phyloP scores from a whole-genome alignment of 2,113 vertebrate species.

The Daboia siamensis region DNA sequence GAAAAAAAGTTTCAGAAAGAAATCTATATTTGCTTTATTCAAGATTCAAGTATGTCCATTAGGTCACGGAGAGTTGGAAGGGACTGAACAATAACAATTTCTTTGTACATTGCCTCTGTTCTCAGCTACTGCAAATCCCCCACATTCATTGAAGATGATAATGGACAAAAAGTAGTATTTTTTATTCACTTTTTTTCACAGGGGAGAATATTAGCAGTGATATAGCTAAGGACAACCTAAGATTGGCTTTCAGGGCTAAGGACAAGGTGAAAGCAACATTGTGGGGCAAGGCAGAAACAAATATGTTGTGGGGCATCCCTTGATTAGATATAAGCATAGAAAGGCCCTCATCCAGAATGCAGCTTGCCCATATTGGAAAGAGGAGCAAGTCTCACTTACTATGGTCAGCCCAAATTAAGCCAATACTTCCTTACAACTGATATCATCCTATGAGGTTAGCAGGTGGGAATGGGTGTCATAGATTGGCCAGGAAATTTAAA shows the following conservation, averaged over 20 bases:
- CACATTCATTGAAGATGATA: neutral
- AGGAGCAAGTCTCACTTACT: neutral
- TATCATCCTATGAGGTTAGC: no score
- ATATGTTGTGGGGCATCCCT: neutral
- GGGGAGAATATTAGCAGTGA: neutral
- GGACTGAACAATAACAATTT: neutral
- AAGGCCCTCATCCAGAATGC: neutral
- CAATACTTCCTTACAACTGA: neutral
- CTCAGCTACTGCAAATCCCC: neutral
- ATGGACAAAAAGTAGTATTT: neutral
- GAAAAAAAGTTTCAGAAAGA: neutral
- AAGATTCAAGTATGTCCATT: neutral
- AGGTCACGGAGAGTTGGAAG: neutral
- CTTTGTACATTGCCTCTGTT: neutral
- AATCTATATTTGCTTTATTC: neutral
- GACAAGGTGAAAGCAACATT: neutral
- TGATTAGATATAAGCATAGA: neutral
- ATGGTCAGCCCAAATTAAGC: neutral
- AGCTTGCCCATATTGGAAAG: neutral
- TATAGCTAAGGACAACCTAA: neutral
- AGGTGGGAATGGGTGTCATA: neutral
- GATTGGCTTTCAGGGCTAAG: neutral
- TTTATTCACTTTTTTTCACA: neutral
- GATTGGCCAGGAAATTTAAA: neutral
- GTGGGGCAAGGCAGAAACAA: neutral